These are phyloP conservation scores for Brachionus sp. DNA, from an alignment of 1,140 invertebrate species.

Conservation along the genomic window DNA sequence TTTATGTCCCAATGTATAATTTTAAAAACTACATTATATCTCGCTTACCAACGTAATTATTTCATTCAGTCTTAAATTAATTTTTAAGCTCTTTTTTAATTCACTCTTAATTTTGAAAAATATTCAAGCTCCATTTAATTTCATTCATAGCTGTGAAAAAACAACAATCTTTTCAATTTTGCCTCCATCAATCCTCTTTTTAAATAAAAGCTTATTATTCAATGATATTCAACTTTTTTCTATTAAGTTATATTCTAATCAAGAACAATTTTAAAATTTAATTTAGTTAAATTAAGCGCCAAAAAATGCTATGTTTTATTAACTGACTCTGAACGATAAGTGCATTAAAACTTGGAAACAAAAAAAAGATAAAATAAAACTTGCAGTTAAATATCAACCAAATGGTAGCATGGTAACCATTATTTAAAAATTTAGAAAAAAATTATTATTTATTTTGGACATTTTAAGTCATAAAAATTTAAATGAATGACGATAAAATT, in stretches of 20 bases:
- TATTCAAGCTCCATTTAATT: no score
- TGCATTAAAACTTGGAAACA: neutral
- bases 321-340: neutral
- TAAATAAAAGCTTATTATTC: no score
- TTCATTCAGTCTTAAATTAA: no score
- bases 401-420: constrained; percentile 38
- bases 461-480: constrained; percentile 22
- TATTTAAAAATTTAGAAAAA: neutral
- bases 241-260: neutral
- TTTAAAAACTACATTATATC: no score
- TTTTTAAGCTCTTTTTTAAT: no score
- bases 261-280: neutral
- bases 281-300: neutral
- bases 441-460: neutral
- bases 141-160: no score
- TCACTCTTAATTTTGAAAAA: no score
- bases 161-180: no score
- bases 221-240: neutral
- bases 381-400: neutral
- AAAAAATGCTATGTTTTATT: neutral
- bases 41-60: no score
- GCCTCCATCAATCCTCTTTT: no score
- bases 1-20: no score
- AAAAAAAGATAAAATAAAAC: neutral
- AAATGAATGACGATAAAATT: neutral